A percentile compares a stretch with the other conserved stretches of the same genome.
phyloP scores from a whole-genome alignment of 2,797 vertebrate species.

The Alfaro cultratus region DNA sequence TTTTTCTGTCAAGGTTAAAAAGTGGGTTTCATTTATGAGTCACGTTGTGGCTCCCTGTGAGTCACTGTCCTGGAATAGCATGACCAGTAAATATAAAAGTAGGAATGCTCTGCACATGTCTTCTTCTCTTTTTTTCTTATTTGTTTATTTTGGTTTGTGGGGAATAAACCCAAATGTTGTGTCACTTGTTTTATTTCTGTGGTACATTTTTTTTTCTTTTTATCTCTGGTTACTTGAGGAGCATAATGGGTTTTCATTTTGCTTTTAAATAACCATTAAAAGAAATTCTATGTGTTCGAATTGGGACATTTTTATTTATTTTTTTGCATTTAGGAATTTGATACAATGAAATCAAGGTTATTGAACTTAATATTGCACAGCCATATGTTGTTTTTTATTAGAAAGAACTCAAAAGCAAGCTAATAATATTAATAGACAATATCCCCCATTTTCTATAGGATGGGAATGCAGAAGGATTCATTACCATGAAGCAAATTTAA shows the following conservation, averaged over 20 bases:
- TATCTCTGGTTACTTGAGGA: background rate
- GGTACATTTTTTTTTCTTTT: background rate
- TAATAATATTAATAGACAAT: background rate
- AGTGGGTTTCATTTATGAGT: conserved; percentile 30
- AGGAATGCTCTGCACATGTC: background rate
- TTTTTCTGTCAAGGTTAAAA: conserved; percentile 45
- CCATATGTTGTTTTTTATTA: background rate
- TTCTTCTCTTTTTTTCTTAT: background rate
- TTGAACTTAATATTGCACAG: background rate
- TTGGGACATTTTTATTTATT: background rate
- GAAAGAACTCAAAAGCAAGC: background rate
- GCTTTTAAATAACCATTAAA: background rate
- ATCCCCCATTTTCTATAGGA: background rate
- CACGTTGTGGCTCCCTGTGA: conserved; percentile 33
- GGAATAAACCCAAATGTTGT: background rate
- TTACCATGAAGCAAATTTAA: background rate
- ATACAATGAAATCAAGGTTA: background rate
- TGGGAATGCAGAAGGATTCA: background rate
- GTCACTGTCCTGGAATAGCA: conserved; percentile 35
- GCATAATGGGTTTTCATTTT: no score
- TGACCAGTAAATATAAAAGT: conserved; percentile 21
- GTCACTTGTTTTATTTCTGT: conserved; percentile 24
- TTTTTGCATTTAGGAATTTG: background rate
- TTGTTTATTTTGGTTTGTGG: background rate
- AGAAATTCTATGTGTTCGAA: background rate